A percentile compares a stretch with the other conserved stretches of the same genome.
Evolutionary conservation across 2,797 vertebrate genomes (phyloP).

Genomic region (Leptatherina wallacei): DNA sequence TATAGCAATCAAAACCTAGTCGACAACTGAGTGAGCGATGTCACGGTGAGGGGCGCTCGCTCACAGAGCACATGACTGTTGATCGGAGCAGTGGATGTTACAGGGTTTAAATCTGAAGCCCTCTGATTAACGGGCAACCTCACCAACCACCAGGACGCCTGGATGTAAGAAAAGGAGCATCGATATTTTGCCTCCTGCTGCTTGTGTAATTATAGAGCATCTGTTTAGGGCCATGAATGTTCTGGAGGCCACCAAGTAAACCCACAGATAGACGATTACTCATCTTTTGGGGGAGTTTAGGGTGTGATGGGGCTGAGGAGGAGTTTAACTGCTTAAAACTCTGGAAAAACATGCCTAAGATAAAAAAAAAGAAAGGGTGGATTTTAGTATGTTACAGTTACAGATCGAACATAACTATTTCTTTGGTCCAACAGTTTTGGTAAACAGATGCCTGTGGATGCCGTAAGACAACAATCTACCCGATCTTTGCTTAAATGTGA

Average conservation of each 20-base stretch:
- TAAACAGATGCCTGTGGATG: too few relatives aligned
- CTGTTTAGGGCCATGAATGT: conserved; percentile 55
- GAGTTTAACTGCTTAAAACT: not conserved
- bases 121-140: conserved; percentile 49
- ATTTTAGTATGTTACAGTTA: not conserved
- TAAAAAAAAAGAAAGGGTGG: not conserved
- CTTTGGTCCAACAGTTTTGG: not conserved
- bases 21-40: conserved; percentile 45
- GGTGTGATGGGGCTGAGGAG: conserved; percentile 1
- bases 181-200: conserved; percentile 62
- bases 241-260: conserved; percentile 40
- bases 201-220: conserved; percentile 69
- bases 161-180: conserved; percentile 53
- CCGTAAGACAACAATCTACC: too few relatives aligned
- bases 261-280: conserved; percentile 47
- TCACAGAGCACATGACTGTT: conserved; percentile 17
- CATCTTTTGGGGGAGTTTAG: conserved; percentile 25
- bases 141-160: conserved; percentile 37
- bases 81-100: conserved; percentile 38
- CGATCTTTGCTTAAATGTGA: not conserved
- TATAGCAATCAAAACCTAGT: conserved; percentile 24
- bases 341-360: not conserved
- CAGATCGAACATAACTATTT: not conserved
- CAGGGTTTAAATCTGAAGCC: conserved; percentile 60
- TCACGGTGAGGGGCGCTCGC: conserved; percentile 51